phyloP scores from a whole-genome alignment of 2,113 vertebrate genomes.

The Cyprinodon tularosa region DNA sequence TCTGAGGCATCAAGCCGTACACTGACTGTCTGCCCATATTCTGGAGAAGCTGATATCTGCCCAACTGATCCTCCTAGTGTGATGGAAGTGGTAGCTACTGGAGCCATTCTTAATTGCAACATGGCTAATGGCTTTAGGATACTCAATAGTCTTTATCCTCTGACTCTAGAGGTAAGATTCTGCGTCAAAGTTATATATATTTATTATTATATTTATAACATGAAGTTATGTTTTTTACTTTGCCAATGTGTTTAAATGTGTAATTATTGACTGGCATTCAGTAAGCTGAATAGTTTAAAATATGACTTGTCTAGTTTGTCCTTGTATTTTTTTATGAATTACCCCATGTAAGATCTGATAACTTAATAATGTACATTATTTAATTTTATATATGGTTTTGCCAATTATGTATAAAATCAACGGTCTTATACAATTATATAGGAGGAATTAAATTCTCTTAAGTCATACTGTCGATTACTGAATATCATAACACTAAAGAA shows the following conservation, averaged over 20 bases:
- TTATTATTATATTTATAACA: neutral
- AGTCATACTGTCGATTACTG: too few species aligned
- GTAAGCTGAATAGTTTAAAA: neutral
- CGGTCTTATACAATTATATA: too few species aligned
- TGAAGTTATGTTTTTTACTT: neutral
- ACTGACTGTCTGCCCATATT: conserved; percentile 89
- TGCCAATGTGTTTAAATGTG: neutral
- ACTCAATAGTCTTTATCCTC: conserved; percentile 83
- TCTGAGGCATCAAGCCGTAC: conserved; percentile 62
- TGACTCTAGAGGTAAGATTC: conserved; percentile 79
- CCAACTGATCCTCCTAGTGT: conserved; percentile 77
- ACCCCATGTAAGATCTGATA: neutral
- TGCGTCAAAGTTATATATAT: neutral
- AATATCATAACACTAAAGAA: too few species aligned
- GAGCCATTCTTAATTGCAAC: conserved; percentile 82
- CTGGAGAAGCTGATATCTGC: conserved; percentile 89
- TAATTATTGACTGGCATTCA: neutral
- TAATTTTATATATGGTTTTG: neutral
- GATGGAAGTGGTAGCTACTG: conserved; percentile 81
- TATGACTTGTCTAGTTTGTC: neutral
- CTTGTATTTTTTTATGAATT: neutral
- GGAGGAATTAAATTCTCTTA: too few species aligned
- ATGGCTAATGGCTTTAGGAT: conserved; percentile 83
- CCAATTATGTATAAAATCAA: neutral
- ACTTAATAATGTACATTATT: neutral